These are phyloP conservation scores for Venturia canescens DNA, from an alignment of 1,140 invertebrate genomes.

Conservation along the genomic window DNA sequence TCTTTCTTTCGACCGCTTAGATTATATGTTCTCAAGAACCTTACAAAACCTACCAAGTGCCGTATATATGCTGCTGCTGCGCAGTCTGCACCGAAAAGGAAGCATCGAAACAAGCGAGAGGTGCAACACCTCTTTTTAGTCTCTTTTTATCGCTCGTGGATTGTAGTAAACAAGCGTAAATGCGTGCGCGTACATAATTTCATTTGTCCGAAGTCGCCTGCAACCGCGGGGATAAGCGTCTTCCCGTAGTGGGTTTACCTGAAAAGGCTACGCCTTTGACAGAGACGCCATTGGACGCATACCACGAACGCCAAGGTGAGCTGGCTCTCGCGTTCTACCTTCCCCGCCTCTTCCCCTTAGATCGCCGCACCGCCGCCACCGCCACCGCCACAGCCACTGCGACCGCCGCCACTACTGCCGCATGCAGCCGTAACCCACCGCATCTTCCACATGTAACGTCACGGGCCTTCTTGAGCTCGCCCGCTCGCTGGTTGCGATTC, in stretches of 20 bases:
- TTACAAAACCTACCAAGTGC: background rate
- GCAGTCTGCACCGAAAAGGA: background rate
- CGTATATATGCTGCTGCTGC: background rate
- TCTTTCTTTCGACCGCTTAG: background rate
- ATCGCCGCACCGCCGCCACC: too few species aligned
- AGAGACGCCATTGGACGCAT: slow-evolving; percentile 71
- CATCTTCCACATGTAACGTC: slow-evolving; percentile 42
- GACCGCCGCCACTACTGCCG: too few species aligned
- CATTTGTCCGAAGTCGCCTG: slow-evolving; percentile 1
- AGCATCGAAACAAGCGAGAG: slow-evolving; percentile 27
- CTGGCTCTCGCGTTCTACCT: slow-evolving; percentile 59
- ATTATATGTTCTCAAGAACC: background rate
- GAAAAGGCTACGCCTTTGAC: slow-evolving; percentile 63
- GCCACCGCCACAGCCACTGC: too few species aligned
- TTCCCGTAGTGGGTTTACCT: background rate
- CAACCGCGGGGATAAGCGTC: background rate
- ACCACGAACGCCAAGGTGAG: slow-evolving; percentile 74
- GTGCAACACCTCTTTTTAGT: background rate
- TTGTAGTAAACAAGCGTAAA: slow-evolving; percentile 8
- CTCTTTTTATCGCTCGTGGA: background rate
- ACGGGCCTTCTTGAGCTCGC: slow-evolving; percentile 14
- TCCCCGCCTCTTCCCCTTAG: slow-evolving; percentile 36
- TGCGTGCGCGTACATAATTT: slow-evolving; percentile 5
- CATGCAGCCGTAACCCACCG: slow-evolving; percentile 29
- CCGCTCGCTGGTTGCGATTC: slow-evolving; percentile 20